Evolutionary conservation across 2,888 invertebrate species (phyloP), one percentile per base, ranked within the genome.

Genomic region (Sphecodes monilicornis): DNA sequence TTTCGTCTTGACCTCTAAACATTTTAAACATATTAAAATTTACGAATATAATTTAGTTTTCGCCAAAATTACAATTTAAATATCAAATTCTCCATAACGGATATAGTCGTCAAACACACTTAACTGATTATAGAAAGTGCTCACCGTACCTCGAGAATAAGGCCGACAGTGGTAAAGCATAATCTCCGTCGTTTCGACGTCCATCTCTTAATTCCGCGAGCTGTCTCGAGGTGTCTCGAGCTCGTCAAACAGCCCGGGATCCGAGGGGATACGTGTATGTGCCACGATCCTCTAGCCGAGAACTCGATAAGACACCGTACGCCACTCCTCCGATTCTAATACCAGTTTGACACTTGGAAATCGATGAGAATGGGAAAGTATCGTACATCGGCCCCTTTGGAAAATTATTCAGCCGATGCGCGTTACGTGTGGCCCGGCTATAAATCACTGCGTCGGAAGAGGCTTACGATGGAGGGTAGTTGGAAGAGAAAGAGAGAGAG

Each of bases 321-420:
- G 87, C 82, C 87, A 82, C 86, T 87, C 43, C 32, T 71, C 57
- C 70, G 87, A 83, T 89, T 83, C 85, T 89, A 87, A 88, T 88
- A 81, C 85, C 89, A 89, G 89, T 88, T 89, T 81, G 88, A 88
- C 88, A 89, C 89, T 87, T 86, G 64, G 90, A 86, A 90, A 89
- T 89, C 90, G 89, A 89, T 89, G 89, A 84, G 90, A 83, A 89
- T 88, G 90, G 86, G 82, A 88, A 89, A 88, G 86, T 88, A 86
- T 90, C 90, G 89, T 84, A 81, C 82, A 75, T 87, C 85, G 76
- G 69, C 26, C 57, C 74, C 68, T 36, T 72, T 74, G 74, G 80
- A 87, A 82, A 89, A 89, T 89, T 85, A 89, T 89, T 89, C 83
- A 72, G 76, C 72, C 78, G 80, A 76, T 43, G 82, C 68, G 64